Base-by-base conservation (phyloP, 1,140 invertebrate genomes). In the Caligus rogercresseyi region DNA sequence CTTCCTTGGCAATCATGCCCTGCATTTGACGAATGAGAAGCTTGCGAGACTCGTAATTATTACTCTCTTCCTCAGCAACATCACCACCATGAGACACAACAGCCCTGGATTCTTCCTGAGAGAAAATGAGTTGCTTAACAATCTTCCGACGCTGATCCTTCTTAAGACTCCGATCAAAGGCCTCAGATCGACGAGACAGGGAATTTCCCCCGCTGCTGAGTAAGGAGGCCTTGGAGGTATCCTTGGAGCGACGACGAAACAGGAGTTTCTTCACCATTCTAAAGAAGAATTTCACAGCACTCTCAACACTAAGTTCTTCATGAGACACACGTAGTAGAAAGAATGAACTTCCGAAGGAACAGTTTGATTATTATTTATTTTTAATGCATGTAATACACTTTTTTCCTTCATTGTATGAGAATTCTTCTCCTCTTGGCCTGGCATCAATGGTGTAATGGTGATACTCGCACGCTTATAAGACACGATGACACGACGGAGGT, bases 41-140 rank as follows among this genome's bases (percentile, higher is more conserved):
- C 21, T 67, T 68, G 16, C 68, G 60, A 13, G 69, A 69, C 56
- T 67, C 65, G 52, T 70, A 70, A 25, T 67, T 52, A 26, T 65
- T 67, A 31, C 69, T 68, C 24, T 65, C 64, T 25, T 68, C 67
- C 26, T 64, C 65, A 15, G 20, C 23, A 1, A 24, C 62, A 16
- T 58, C 55, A 25, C 53, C 66, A 11, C n/a, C 31, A 43, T 43
- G 31, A 11, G 7, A 7, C n/a, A 43, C 31, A 43, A 11, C 7
- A 43, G 7, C n/a, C n/a, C n/a, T 43, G n/a, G 7, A 7, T 7
- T 43, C n/a, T 11, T 43, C n/a, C 7, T 43, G 7, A n/a, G 31
- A 43, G n/a, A 43, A 43, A 43, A 43, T 43, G 7, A 43, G n/a
- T 43, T 43, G 7, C 31, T 43, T 43, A 43, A 43, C n/a, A 43